Percentiles rank a stretch among this genome's conserved stretches.
phyloP scores from a whole-genome alignment of 2,113 vertebrate genomes.

The Podiceps cristatus region DNA sequence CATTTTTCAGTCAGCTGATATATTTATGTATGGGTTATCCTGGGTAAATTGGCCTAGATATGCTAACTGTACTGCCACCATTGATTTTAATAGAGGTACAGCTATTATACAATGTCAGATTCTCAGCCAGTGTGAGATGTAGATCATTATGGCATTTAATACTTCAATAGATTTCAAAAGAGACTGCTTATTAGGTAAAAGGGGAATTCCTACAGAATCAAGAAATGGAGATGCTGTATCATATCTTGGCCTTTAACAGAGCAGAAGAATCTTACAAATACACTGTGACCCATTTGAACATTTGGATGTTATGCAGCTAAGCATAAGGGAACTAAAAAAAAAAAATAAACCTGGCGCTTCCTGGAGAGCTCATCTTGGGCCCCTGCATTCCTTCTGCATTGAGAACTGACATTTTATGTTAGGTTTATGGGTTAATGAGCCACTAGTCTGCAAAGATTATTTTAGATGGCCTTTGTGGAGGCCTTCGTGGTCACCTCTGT shows the following conservation, averaged over 20 bases:
- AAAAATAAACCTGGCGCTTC: neutral
- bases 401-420: neutral
- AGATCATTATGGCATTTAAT: constrained; percentile 57
- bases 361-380: neutral
- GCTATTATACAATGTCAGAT: neutral
- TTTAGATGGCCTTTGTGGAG: neutral
- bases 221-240: neutral
- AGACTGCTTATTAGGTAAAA: constrained; percentile 58
- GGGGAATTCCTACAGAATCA: constrained; percentile 66
- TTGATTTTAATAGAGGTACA: neutral
- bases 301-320: neutral
- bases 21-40: constrained; percentile 14
- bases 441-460: neutral
- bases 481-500: neutral
- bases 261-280: neutral
- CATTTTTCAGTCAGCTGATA: constrained; percentile 10
- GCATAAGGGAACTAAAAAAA: neutral
- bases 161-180: constrained; percentile 78
- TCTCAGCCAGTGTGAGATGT: neutral
- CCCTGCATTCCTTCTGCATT: neutral
- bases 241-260: neutral
- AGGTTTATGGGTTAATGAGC: neutral
- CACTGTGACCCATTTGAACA: neutral
- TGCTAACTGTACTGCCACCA: constrained; percentile 9
- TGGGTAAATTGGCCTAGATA: neutral